Evolutionary conservation across 2,888 invertebrate genomes (phyloP), one percentile per base, ranked within the genome.

Genomic region (Nebria brevicollis): DNA sequence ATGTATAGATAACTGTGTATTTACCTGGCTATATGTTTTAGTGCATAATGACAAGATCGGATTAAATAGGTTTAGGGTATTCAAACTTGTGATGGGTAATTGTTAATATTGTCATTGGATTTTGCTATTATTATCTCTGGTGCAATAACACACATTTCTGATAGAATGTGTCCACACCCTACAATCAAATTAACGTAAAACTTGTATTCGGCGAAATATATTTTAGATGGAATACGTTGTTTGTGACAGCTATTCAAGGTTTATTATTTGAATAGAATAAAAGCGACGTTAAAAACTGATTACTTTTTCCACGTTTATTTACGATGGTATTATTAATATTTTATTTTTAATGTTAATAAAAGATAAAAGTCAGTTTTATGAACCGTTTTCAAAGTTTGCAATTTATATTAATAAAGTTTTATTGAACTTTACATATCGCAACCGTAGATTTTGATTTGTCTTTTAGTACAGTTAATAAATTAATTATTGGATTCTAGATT

Each of bases 61-160:
- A 77, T 77, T 77, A 77, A 72, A 66, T 72, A 72, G 72, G 72
- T 41, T 74, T 78, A 74, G 13, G 73, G 41, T 42, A 74, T 74
- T 74, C 74, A 74, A 78, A 74, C 78, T 78, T 54, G 54, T 54
- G 54, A 54, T 54, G 8, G 54, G 54, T 54, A 54, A 54, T 54
- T 54, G 54, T 54, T 54, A 11, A 54, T 54, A 54, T 8, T 54
- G 54, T 54, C 54, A 54, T 54, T 54, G 54, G 2, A 54, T 54
- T 54, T 54, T 8, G 8, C 54, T 54, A 54, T 54, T 54, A 54
- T 54, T 54, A 54, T 54, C 54, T 54, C 54, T 54, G 7, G 4
- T 54, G 7, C 54, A 54, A 54, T 54, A 54, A 54, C 54, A 54
- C 0, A 54, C 54, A 54, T 54, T 3, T 5, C 8, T 54, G 54